Percentiles rank a stretch among this genome's conserved stretches.
Evolutionary conservation across 92 coral and sea anemone genomes (phyloP).

Genomic region (Siderastrea siderea): DNA sequence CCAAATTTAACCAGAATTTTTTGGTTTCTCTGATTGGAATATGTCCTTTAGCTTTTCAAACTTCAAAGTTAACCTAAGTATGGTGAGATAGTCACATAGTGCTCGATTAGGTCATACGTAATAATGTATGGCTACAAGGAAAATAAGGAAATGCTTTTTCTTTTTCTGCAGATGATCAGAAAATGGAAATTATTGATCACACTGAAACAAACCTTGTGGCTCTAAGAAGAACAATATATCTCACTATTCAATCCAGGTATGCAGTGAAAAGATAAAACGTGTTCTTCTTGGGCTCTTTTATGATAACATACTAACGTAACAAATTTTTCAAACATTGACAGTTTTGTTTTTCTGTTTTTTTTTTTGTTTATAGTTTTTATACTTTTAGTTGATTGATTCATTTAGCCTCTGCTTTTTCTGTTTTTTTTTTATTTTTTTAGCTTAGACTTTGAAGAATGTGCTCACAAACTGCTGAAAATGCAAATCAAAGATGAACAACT

Average conservation of each 20-base stretch:
- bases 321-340: too few relatives aligned
- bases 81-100: too few relatives aligned
- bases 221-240: conserved; percentile 90
- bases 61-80: too few relatives aligned
- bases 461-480: conserved; percentile 95
- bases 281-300: too few relatives aligned
- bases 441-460: conserved; percentile 90
- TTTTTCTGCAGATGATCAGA: conserved; percentile 62
- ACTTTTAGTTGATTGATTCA: not conserved
- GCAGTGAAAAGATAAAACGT: not conserved
- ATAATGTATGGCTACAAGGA: too few relatives aligned
- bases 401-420: not conserved
- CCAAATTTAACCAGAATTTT: too few relatives aligned
- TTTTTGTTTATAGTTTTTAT: not conserved
- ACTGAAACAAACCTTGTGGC: conserved; percentile 98
- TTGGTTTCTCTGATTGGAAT: too few relatives aligned
- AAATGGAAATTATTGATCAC: conserved; percentile 94
- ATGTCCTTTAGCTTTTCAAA: too few relatives aligned
- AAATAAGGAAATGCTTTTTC: not conserved
- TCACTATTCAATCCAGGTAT: conserved; percentile 99
- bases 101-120: too few relatives aligned
- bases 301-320: too few relatives aligned
- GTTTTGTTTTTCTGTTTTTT: not conserved
- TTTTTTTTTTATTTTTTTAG: not conserved
- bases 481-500: conserved; percentile 90